Evolutionary conservation across 1,140 invertebrate species (phyloP).

Genomic region (Pemphigus obesinymphae): DNA sequence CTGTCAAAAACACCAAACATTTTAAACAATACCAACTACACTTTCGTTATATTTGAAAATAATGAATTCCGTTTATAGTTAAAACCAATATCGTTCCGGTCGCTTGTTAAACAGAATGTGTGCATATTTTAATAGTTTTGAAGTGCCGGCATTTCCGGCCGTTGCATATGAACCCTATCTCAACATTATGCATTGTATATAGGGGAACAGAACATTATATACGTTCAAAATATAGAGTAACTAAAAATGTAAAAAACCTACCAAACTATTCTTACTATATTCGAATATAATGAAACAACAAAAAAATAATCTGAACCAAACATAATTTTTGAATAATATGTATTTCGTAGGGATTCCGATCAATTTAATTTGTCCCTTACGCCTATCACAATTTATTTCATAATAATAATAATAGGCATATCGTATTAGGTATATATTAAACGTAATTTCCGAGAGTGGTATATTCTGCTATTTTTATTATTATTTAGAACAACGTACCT

Average conservation of each 20-base stretch:
- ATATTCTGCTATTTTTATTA: background rate
- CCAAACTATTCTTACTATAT: background rate
- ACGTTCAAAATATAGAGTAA: too few species aligned
- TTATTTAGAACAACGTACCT: background rate
- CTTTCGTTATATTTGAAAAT: background rate
- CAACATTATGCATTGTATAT: background rate
- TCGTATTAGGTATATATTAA: background rate
- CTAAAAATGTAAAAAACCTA: background rate
- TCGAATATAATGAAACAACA: background rate
- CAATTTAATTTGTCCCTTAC: too few species aligned
- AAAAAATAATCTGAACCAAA: background rate
- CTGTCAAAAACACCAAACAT: too few species aligned
- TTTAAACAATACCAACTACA: too few species aligned
- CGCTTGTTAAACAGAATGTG: background rate
- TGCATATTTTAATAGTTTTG: conserved; percentile 15
- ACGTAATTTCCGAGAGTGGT: background rate
- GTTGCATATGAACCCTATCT: background rate
- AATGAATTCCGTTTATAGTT: conserved; percentile 8
- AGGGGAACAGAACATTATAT: conserved; percentile 5
- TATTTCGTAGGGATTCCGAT: too few species aligned
- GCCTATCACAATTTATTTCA: background rate
- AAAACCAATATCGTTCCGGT: background rate
- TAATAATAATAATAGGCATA: background rate
- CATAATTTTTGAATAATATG: background rate
- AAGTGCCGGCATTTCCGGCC: background rate